These are phyloP conservation scores for Nephrotoma guestfalica DNA, from an alignment of 2,888 invertebrate genomes.

Conservation along the genomic window DNA sequence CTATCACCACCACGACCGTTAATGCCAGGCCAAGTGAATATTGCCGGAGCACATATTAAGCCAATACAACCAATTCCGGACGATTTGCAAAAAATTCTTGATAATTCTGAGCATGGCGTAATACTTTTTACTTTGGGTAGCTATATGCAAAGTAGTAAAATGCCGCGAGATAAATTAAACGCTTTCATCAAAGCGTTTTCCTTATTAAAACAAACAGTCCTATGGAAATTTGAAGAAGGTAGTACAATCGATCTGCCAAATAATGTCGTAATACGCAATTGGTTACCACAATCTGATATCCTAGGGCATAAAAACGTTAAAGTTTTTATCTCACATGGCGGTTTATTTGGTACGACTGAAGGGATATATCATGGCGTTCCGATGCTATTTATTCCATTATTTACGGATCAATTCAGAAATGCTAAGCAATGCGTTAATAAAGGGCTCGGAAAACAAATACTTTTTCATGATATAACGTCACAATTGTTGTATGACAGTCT, in stretches of 20 bases:
- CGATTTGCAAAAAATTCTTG: conserved; percentile 26
- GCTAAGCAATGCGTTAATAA: not conserved
- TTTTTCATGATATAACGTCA: conserved; percentile 25
- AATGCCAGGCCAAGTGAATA: conserved; percentile 27
- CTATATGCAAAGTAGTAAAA: conserved; percentile 29
- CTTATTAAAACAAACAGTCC: conserved; percentile 31
- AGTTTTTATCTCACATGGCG: conserved; percentile 35
- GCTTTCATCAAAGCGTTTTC: conserved; percentile 32
- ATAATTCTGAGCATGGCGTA: conserved; percentile 31
- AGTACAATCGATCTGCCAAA: conserved; percentile 26
- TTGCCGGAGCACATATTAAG: conserved; percentile 29
- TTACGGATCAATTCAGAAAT: conserved; percentile 27
- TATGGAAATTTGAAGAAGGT: conserved; percentile 38
- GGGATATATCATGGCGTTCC: conserved; percentile 33
- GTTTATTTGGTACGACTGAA: conserved; percentile 32
- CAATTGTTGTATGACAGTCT: conserved; percentile 25
- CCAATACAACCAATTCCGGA: conserved; percentile 22
- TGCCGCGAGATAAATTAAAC: conserved; percentile 29
- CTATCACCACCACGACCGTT: conserved; percentile 33
- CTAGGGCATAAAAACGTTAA: conserved; percentile 32
- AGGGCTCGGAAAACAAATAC: not conserved
- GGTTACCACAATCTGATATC: conserved; percentile 40
- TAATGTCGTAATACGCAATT: conserved; percentile 34
- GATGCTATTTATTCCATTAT: conserved; percentile 33
- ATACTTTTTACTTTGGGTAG: conserved; percentile 37